Base-by-base conservation (phyloP, 2,888 invertebrate species). In the Poecilobothrus nobilitatus region DNA sequence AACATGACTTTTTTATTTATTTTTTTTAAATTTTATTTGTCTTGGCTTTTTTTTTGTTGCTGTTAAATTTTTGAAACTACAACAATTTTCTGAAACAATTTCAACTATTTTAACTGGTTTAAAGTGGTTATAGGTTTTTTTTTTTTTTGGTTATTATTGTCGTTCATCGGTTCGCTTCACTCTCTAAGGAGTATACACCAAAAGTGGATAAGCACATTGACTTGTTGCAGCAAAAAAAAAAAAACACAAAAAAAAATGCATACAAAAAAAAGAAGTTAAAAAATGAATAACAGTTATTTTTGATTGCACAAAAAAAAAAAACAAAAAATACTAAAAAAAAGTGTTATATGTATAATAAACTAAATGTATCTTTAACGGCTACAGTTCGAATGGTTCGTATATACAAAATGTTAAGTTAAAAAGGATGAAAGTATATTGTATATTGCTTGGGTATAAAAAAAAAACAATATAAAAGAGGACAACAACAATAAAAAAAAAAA, bases 41-140 rank as follows among this genome's bases (percentile, higher is more conserved):
- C 5, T 34, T 34, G 8, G 34, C n/a, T n/a, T n/a, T 53, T 4
- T 53, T 53, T 53, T 18, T 53, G 9, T 53, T 53, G 53, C 18
- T 18, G 18, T 37, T 37, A 2, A 2, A 27, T 8, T 37, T 37
- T 37, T 37, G 10, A 37, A 37, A 37, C 37, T 12, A 53, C 15
- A 53, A 18, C 15, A 12, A 12, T n/a, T n/a, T 53, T 53, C n/a
- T 2, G 18, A 53, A 53, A 53, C n/a, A 53, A 53, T 53, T 53
- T 53, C 53, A 53, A 53, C 53, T 53, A 53, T 53, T 53, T 53
- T 53, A 53, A 53, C 53, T 53, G 53, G 53, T 53, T 53, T 53
- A 53, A 53, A 6, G 8, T 37, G 37, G 27, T 27, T 27, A 27
- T 2, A 27, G 27, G 2, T 27, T 27, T 27, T 27, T 27, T 27